Percentiles rank a stretch among this genome's conserved stretches.
These are phyloP conservation scores for Blera fallax DNA, from an alignment of 2,888 invertebrate species.

Conservation along the genomic window DNA sequence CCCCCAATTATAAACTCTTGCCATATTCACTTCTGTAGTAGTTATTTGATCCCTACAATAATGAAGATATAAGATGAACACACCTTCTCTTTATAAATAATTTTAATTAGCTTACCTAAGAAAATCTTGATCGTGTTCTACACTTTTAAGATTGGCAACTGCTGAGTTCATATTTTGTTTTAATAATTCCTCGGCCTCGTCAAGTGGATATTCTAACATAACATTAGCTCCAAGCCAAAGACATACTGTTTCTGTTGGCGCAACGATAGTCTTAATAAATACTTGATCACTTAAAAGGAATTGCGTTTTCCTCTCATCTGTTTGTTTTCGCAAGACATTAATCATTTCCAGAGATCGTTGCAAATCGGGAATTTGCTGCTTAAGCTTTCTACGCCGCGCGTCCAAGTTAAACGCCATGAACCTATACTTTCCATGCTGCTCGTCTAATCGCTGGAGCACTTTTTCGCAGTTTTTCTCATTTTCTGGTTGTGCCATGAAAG, in stretches of 20 bases:
- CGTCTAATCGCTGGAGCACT: slow-evolving; percentile 93
- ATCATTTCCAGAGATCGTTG: slow-evolving; percentile 96
- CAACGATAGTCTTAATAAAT: slow-evolving; percentile 90
- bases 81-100: neutral
- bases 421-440: slow-evolving; percentile 97
- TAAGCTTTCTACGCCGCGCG: slow-evolving; percentile 92
- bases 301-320: slow-evolving; percentile 90
- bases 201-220: slow-evolving; percentile 97
- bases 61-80: neutral
- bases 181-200: slow-evolving; percentile 93
- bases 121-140: slow-evolving; percentile 97
- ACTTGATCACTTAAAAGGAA: slow-evolving; percentile 97
- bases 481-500: slow-evolving; percentile 92
- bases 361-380: slow-evolving; percentile 96
- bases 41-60: slow-evolving; percentile 94
- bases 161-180: slow-evolving; percentile 92
- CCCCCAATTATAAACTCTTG: slow-evolving; percentile 98
- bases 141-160: slow-evolving; percentile 90
- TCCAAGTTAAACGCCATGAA: slow-evolving; percentile 97
- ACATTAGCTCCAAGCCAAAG: slow-evolving; percentile 95
- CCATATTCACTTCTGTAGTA: slow-evolving; percentile 99
- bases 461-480: slow-evolving; percentile 92
- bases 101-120: slow-evolving; percentile 84
- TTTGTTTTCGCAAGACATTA: slow-evolving; percentile 91
- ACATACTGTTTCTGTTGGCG: slow-evolving; percentile 94